Conservation (phyloP, 2,113 vertebrate genomes). For the Oenanthe oenanthe region DNA sequence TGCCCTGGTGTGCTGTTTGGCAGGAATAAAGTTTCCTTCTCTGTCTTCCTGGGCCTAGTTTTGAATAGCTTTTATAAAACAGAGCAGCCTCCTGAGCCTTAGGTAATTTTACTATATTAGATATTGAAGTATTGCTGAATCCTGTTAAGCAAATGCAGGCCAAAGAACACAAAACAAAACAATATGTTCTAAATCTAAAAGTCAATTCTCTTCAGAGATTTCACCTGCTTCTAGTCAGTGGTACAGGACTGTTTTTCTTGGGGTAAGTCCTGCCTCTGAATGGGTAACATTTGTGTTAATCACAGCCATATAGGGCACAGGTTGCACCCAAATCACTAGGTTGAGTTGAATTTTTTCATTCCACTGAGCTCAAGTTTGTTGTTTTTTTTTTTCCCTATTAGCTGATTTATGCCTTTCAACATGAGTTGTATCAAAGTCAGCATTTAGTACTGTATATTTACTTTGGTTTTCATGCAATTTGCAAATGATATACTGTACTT, state of each 20-base stretch:
- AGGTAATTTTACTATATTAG: neutral
- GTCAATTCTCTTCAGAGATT: neutral
- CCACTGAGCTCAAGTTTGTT: neutral
- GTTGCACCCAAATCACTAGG: neutral
- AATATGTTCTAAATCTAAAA: neutral
- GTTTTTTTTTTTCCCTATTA: neutral
- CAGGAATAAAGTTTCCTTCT: neutral
- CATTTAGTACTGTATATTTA: conserved; percentile 5
- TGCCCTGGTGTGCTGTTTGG: neutral
- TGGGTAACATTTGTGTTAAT: neutral
- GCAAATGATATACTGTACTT: conserved; percentile 29
- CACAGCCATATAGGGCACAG: neutral
- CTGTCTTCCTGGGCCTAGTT: neutral
- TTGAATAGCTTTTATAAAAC: conserved; percentile 3
- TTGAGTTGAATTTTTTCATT: neutral
- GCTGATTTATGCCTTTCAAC: conserved; percentile 27
- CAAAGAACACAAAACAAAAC: neutral
- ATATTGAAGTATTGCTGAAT: neutral
- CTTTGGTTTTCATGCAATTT: conserved; percentile 17
- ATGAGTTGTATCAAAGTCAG: conserved; percentile 23
- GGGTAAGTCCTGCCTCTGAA: neutral
- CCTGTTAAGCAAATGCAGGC: neutral
- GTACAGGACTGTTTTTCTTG: neutral
- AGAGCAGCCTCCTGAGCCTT: neutral
- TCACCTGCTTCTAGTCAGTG: neutral